These are phyloP conservation scores for Hypolimnas misippus DNA, from an alignment of 2,888 invertebrate species.

Conservation along the genomic window DNA sequence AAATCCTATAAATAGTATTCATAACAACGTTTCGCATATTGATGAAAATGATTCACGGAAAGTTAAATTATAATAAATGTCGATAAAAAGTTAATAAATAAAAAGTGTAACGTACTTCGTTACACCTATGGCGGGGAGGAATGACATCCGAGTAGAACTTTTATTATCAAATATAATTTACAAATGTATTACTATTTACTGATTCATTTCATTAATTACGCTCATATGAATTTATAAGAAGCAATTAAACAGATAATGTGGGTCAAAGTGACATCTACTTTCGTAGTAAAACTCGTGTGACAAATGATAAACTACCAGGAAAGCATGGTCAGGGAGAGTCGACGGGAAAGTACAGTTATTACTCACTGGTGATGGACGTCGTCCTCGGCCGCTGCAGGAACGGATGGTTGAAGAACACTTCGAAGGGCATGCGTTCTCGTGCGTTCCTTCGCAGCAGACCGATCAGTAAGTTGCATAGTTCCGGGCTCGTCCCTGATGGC, in stretches of 20 bases:
- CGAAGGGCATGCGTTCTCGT: slow-evolving; percentile 97
- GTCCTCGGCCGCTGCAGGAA: slow-evolving; percentile 90
- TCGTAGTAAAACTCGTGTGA: slow-evolving; percentile 1
- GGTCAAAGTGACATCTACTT: slow-evolving; percentile 4
- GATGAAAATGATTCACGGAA: slow-evolving; percentile 23
- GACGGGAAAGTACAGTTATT: slow-evolving; percentile 48
- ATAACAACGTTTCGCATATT: slow-evolving; percentile 13
- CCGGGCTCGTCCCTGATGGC: slow-evolving; percentile 95
- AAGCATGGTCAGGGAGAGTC: background rate
- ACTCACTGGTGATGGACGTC: slow-evolving; percentile 79
- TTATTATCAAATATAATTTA: background rate
- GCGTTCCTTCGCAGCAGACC: slow-evolving; percentile 96
- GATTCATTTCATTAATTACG: background rate
- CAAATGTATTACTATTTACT: background rate
- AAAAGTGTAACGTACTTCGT: slow-evolving; percentile 13
- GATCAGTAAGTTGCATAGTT: slow-evolving; percentile 93
- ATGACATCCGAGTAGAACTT: background rate
- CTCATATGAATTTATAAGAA: slow-evolving; percentile 5
- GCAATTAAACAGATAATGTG: slow-evolving; percentile 11
- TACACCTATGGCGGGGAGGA: slow-evolving; percentile 8
- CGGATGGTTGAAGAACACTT: slow-evolving; percentile 96
- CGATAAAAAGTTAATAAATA: slow-evolving; percentile 22
- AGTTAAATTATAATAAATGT: slow-evolving; percentile 5
- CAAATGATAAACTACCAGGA: slow-evolving; percentile 7
- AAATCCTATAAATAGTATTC: background rate